Base-by-base conservation (phyloP, 2,797 vertebrate genomes). In the Vultur gryphus region DNA sequence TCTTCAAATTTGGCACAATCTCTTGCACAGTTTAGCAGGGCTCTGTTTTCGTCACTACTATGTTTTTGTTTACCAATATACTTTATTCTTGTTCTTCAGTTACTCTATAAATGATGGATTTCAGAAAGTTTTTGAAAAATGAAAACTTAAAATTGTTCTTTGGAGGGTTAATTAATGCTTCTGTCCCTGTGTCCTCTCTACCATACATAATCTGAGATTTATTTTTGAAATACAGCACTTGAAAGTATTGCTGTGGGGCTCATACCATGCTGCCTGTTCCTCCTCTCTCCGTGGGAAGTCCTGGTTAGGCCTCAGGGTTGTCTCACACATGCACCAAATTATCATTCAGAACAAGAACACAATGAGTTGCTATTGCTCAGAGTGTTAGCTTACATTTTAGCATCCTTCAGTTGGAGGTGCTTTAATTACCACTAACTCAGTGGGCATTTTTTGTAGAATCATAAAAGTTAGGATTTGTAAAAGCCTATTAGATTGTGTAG, bases 201-300 rank as follows among this genome's bases (percentile, higher is more conserved):
- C 54, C 51, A 44, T 67, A 33, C 19, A 16, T 43, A 65, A 20
- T 54, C 78, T 75, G 59, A 79, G 73, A 62, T 39, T 73, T 72
- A 66, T 93, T 84, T 95, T 84, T 90, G 62, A 81, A 93, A 87
- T 69, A 23, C 18, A 72, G 26, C 69, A 81, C 72, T 95, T 94
- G 80, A 94, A 95, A 94, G 62, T 84, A 28, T 93, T 94, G 85
- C 83, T 62, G 13, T 90, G 84, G 80, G 89, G 82, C 57, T 95
- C 41, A 26, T 39, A 41, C 35, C 64, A 37, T 31, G 80, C 76
- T 82, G 80, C 28, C 58, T 78, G 54, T 90, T 95, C 61, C 73
- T 94, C 19, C 46, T 78, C 37, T 92, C 67, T 78, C 90, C 5
- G 5, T 89, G 58, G 89, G 89, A 95, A 92, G 64, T 79, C 55